Evolutionary conservation across 2,797 vertebrate species (phyloP).

Genomic region (Alca torda): DNA sequence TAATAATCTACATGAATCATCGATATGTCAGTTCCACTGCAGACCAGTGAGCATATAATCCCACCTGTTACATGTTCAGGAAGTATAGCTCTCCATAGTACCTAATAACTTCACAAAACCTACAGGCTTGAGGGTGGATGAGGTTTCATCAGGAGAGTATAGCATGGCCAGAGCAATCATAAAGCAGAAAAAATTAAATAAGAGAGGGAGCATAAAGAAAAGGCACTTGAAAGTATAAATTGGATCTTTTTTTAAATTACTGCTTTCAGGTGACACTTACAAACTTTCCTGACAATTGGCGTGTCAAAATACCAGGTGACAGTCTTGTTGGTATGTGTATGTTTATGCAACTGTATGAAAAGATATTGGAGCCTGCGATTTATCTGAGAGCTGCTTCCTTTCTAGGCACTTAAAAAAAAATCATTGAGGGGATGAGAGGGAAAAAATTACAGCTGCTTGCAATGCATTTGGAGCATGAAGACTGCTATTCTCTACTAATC

Average conservation of each 20-base stretch:
- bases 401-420: not conserved
- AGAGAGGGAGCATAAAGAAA: not conserved
- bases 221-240: not conserved
- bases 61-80: not conserved
- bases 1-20: not conserved
- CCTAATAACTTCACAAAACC: not conserved
- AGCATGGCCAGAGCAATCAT: not conserved
- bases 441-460: not conserved
- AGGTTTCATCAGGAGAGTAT: not conserved
- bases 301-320: not conserved
- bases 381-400: not conserved
- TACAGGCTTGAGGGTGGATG: not conserved
- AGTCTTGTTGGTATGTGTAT: not conserved
- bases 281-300: not conserved
- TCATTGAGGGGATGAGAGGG: not conserved
- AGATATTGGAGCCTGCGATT: not conserved
- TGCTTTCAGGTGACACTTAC: not conserved
- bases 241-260: not conserved
- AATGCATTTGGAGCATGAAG: not conserved
- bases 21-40: not conserved
- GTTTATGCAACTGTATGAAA: not conserved
- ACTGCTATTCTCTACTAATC: not conserved
- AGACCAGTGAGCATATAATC: not conserved
- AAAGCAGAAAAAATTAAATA: not conserved
- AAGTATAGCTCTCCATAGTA: not conserved